Evolutionary conservation across 2,888 invertebrate genomes (phyloP), one percentile per base, ranked within the genome.

Genomic region (Caenorhabditis sulstoni): DNA sequence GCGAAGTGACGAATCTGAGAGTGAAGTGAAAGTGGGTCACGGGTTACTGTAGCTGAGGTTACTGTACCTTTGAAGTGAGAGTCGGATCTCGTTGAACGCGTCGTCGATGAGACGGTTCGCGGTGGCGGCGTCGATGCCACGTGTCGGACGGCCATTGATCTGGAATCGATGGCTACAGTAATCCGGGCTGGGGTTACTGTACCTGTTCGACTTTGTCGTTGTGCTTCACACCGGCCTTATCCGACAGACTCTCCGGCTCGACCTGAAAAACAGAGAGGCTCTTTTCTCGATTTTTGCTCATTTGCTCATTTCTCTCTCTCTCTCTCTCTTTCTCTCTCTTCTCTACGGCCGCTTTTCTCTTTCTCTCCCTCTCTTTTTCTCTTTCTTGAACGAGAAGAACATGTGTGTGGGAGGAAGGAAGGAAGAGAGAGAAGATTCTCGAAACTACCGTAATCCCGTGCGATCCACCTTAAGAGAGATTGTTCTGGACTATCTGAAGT

Each of bases 141-240:
- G 70, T 9, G 79, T 73, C 16, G 67, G 50, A 3, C 80, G 59
- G 12, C 81, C 81, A 22, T 76, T 75, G 22, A 81, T 78, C 78
- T 81, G 47, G 37, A 62, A 45, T 5, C 29, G 7, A 11, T 53
- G 11, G 11, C n/a, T 65, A 29, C n/a, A 12, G 58, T 39, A 55
- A 16, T 7, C 45, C 16, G 20, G 52, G 35, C 35, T 61, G 47
- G 20, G 20, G 45, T 61, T 67, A 49, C 41, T 0, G 52, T 66
- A 79, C 82, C 71, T 68, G 67, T 41, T 82, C 78, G 18, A 82
- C 81, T 49, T 78, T 78, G 44, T 84, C 84, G 61, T 73, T 81
- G 45, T 79, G 59, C 50, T 79, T 67, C 8, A 87, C 79, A 1
- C 87, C 87, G 45, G 87, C 87, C 58, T 87, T 87, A 37, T 87